phyloP scores from a whole-genome alignment of 1,140 invertebrate species.

The Sarcophaga bullata region DNA sequence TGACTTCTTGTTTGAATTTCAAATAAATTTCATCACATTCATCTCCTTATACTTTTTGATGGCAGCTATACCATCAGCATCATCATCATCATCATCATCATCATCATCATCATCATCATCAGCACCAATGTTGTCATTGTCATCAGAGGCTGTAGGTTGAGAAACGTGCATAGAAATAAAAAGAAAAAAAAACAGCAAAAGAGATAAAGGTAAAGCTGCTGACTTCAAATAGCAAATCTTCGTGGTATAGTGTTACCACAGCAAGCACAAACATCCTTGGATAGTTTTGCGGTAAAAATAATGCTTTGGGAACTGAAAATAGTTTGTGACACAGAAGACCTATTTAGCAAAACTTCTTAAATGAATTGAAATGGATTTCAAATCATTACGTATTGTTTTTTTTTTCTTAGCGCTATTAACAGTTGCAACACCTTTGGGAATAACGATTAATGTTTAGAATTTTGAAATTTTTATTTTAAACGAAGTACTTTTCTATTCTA shows the following conservation, averaged over 20 bases:
- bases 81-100: not conserved
- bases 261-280: not conserved
- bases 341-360: too few relatives aligned
- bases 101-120: not conserved
- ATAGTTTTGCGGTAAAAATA: not conserved
- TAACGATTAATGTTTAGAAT: too few relatives aligned
- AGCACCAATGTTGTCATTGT: conserved; percentile 1
- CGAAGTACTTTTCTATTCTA: too few relatives aligned
- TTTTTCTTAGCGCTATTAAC: too few relatives aligned
- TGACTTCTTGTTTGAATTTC: conserved; percentile 40
- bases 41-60: not conserved
- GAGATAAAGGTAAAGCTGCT: too few relatives aligned
- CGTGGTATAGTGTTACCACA: not conserved
- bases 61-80: not conserved
- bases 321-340: too few relatives aligned
- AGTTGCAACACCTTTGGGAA: too few relatives aligned
- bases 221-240: too few relatives aligned
- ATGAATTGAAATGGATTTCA: too few relatives aligned
- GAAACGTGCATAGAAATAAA: not conserved
- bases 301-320: not conserved
- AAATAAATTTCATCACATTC: conserved; percentile 35
- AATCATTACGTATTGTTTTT: too few relatives aligned
- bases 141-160: not conserved
- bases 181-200: too few relatives aligned
- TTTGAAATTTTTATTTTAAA: too few relatives aligned